Base-by-base conservation (phyloP, 2,113 vertebrate species). In the Shinisaurus crocodilurus region DNA sequence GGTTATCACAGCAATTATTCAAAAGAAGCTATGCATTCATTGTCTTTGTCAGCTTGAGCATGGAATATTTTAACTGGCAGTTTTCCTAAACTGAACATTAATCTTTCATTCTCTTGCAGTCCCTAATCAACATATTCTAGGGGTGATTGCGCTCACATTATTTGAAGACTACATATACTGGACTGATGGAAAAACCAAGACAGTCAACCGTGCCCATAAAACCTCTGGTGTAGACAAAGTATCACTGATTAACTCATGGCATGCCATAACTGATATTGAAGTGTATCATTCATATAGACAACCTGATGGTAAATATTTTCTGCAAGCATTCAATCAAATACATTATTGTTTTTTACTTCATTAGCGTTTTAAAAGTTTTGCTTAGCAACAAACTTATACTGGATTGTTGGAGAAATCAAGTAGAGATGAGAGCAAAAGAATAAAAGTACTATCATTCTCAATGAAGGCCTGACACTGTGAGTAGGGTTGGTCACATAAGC, bases 161-260 rank as follows among this genome's bases (percentile, higher is more conserved):
- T 99, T 99, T 96, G 99, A 99, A 96, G 99, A 99, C 97, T 99
- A 99, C 96, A 96, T 99, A 95, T 99, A 99, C 94, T 99, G 99
- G 99, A 99, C 98, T 57, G 99, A 99, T 1, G 99, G 98, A 90
- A 99, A 99, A 98, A 99, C 98, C 95, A 99, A 99, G 95, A 99
- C 99, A 10, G 98, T 99, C 63, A 98, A 97, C 89, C 98, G 99
- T 91, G 99, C 98, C 91, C 99, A 99, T 97, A 99, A 99, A 98
- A 99, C 98, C 88, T 98, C 98, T 1, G 99, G 99, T 90, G 94
- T 97, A 91, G 97, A 98, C 96, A 98, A 97, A 91, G 96, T 98
- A 1, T 98, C 98, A 82, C 97, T 99, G 92, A 98, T 99, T 92
- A 99, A 98, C 97, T 99, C 99, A 69, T 99, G 99, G 99, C 99